Conservation (phyloP, 1,140 invertebrate species). For the Drosophila guanche region DNA sequence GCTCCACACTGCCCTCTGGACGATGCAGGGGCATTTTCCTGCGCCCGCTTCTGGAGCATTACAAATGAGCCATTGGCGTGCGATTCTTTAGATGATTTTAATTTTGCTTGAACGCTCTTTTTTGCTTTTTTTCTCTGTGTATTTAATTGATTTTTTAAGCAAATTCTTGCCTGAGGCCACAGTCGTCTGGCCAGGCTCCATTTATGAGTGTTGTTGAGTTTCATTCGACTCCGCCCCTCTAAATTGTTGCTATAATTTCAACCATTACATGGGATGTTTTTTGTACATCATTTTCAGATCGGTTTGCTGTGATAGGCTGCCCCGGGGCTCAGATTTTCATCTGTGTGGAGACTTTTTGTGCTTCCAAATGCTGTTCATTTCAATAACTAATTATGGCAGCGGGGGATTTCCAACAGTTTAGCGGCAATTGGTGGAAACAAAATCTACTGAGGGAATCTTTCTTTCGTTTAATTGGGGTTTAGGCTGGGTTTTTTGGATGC, state of each 20-base stretch:
- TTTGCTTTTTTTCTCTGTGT: neutral
- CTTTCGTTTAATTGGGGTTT: constrained; percentile 12
- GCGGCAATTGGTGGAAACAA: constrained; percentile 17
- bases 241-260: neutral
- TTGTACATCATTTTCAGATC: constrained; percentile 4
- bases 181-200: constrained; percentile 12
- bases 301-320: neutral
- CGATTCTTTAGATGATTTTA: constrained; percentile 57
- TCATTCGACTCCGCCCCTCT: neutral
- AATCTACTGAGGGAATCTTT: constrained; percentile 7
- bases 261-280: neutral
- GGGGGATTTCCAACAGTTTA: constrained; percentile 47
- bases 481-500: constrained; percentile 20
- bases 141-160: constrained; percentile 77
- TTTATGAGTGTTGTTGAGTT: neutral
- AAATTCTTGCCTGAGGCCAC: constrained; percentile 31
- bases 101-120: constrained; percentile 51
- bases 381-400: constrained; percentile 43
- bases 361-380: constrained; percentile 24
- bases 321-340: constrained; percentile 27
- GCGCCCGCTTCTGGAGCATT: constrained; percentile 52
- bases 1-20: neutral
- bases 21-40: constrained; percentile 7
- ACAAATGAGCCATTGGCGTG: constrained; percentile 78
- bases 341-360: neutral